Conservation (phyloP, 1,140 invertebrate species). For the Theocolax elegans region DNA sequence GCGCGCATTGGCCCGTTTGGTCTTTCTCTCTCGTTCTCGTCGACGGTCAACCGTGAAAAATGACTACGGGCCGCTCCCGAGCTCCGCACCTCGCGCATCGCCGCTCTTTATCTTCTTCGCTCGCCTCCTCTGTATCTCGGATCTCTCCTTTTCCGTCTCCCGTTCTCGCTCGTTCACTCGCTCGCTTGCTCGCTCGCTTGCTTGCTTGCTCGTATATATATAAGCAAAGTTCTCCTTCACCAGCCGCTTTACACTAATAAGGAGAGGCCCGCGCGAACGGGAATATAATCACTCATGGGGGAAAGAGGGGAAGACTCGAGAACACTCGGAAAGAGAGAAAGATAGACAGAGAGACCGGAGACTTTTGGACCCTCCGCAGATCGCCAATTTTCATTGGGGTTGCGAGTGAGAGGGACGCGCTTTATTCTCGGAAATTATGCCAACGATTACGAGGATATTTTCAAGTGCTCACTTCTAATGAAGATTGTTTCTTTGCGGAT, state of each 20-base stretch:
- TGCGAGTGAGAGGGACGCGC: constrained; percentile 16
- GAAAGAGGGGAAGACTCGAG: not conserved
- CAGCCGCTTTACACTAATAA: constrained; percentile 38
- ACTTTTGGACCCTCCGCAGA: constrained; percentile 36
- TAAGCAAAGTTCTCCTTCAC: constrained; percentile 8
- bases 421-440: constrained; percentile 35
- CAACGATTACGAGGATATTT: constrained; percentile 13
- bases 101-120: constrained; percentile 7
- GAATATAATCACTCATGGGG: constrained; percentile 28
- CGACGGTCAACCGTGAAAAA: constrained; percentile 68
- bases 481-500: too few relatives aligned
- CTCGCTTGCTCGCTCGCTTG: not conserved
- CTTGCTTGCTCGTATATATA: not conserved
- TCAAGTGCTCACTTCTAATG: too few relatives aligned
- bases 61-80: constrained; percentile 65
- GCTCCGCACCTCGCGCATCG: constrained; percentile 52
- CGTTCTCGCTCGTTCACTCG: not conserved
- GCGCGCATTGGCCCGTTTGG: constrained; percentile 51
- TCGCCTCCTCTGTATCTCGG: constrained; percentile 48
- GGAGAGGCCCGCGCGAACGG: constrained; percentile 35
- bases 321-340: too few relatives aligned
- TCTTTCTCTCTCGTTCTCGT: constrained; percentile 51
- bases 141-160: not conserved
- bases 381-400: constrained; percentile 37
- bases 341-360: not conserved